Base-by-base conservation (phyloP, 1,140 invertebrate species). In the Leptinotarsa undecemlineata region DNA sequence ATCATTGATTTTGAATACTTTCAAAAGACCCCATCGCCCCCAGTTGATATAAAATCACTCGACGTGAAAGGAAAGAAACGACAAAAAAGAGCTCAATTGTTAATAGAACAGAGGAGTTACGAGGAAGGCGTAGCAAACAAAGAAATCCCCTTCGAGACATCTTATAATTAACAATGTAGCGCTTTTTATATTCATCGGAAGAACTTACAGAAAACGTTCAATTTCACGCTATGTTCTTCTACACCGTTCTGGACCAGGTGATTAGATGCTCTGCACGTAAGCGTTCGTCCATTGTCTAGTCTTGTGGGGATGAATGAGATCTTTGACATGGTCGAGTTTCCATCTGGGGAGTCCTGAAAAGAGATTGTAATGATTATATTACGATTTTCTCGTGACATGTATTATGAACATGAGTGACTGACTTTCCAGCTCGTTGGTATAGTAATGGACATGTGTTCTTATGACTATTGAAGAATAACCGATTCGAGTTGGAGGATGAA, bases 191-290 rank as follows among this genome's bases (percentile, higher is more conserved):
- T 75, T 77, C 64, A 70, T 73, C 23, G 62, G 26, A 74, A 73
- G 26, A 87, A 92, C 92, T 93, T 87, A 94, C 94, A 96, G 82
- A 91, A 93, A 70, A 96, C 90, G 84, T 95, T 94, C 8, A 96
- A 86, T 74, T 90, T 92, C 87, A 94, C 91, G 72, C 90, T 90
- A 79, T 92, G 92, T 82, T 96, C 94, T 71, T 92, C 88, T 33
- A 90, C 88, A 14, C 91, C 90, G 63, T 88, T 89, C 78, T 91
- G 90, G 20, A 96, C 89, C 57, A 91, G 88, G 1, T 89, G 86
- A 85, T 96, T 96, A 75, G 94, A 92, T 0, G 94, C 95, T 76
- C 92, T 89, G 82, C 95, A 97, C 47, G 90, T 92, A 15, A 97
- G 86, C 42, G 90, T 85, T 82, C 92, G 92, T 17, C 91, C 92